These are phyloP conservation scores for Hybognathus amarus DNA, from an alignment of 2,797 vertebrate species.

Conservation along the genomic window DNA sequence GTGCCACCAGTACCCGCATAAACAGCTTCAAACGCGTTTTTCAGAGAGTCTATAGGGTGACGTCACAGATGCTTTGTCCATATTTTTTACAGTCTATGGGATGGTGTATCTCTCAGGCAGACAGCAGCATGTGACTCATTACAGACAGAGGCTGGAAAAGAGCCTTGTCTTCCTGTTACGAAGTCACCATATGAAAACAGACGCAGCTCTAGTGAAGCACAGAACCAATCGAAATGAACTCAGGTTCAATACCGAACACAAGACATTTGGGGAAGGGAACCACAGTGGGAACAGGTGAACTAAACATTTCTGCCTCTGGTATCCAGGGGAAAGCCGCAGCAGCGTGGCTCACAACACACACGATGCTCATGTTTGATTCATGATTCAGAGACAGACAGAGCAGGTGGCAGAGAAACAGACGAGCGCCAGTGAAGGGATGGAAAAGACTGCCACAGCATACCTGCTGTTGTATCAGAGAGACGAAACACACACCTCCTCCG, in stretches of 20 bases:
- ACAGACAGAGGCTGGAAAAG: slow-evolving; percentile 30
- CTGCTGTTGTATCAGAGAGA: slow-evolving; percentile 27
- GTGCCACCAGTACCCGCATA: no score
- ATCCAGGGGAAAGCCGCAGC: background rate
- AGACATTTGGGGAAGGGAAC: background rate
- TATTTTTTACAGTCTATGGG: no score
- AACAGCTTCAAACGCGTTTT: no score
- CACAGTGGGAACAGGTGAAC: slow-evolving; percentile 18
- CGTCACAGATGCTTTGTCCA: no score
- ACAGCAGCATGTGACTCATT: slow-evolving; percentile 31
- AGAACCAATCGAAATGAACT: slow-evolving; percentile 20
- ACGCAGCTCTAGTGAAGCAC: slow-evolving; percentile 46
- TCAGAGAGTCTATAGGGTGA: no score
- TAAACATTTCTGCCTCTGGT: slow-evolving; percentile 23
- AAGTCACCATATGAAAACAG: slow-evolving; percentile 55
- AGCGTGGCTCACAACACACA: slow-evolving; percentile 14
- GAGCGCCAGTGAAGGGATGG: background rate
- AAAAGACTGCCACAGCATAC: slow-evolving; percentile 25
- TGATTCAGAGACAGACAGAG: slow-evolving; percentile 46
- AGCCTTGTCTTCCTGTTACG: slow-evolving; percentile 32
- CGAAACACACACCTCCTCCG: slow-evolving; percentile 11
- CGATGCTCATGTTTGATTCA: slow-evolving; percentile 29
- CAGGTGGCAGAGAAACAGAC: background rate
- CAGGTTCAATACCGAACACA: background rate
- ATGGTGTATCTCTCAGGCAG: slow-evolving; percentile 22